Conservation (phyloP, 2,888 invertebrate species). For the Lagria hirta region DNA sequence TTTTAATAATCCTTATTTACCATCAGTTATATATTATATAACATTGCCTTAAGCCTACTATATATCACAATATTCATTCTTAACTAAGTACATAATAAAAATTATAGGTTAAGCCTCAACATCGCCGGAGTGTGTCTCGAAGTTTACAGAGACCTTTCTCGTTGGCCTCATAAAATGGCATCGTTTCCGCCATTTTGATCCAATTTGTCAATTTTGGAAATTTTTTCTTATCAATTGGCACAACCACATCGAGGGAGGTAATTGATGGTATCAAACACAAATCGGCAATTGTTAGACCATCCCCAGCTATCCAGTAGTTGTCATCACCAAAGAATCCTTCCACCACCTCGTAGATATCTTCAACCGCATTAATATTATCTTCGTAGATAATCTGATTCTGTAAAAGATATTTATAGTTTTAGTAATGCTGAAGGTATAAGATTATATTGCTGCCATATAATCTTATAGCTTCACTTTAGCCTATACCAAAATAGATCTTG, state of each 20-base stretch:
- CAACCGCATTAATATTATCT: constrained; percentile 14
- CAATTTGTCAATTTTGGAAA: constrained; percentile 44
- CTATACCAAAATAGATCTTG: constrained; percentile 11
- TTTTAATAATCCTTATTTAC: too few species aligned
- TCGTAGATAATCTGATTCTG: constrained; percentile 13
- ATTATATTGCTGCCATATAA: too few species aligned
- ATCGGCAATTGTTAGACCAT: constrained; percentile 25
- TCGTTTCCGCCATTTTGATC: constrained; percentile 41
- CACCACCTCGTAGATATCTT: constrained; percentile 46
- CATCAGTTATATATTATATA: background rate
- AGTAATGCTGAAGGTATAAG: constrained; percentile 43
- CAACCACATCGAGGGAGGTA: constrained; percentile 21
- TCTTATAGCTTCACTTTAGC: background rate
- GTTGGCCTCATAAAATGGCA: constrained; percentile 35
- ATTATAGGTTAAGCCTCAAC: constrained; percentile 2
- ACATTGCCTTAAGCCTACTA: constrained; percentile 3
- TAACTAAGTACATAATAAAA: constrained; percentile 7
- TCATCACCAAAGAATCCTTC: constrained; percentile 24
- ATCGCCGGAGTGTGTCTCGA: constrained; percentile 1
- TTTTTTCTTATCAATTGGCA: constrained; percentile 39
- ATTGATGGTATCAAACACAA: constrained; percentile 26
- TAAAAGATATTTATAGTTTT: constrained; percentile 34
- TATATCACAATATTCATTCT: constrained; percentile 12
- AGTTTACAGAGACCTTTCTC: constrained; percentile 14
- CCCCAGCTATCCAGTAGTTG: constrained; percentile 30